phyloP scores from a whole-genome alignment of 2,888 invertebrate genomes.

The Aporophyla lueneburgensis region DNA sequence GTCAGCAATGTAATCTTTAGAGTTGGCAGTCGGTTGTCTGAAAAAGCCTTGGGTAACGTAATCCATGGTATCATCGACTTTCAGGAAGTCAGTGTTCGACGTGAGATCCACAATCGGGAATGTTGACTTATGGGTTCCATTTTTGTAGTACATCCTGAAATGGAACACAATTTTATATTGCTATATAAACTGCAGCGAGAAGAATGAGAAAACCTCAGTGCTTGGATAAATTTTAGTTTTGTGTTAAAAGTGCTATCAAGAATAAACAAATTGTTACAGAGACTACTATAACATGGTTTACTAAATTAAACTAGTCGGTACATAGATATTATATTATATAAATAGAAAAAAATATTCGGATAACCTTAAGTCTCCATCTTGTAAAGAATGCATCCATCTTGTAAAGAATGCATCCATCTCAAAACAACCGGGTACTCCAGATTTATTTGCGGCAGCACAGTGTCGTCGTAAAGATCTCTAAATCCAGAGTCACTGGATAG shows the following conservation, averaged over 20 bases:
- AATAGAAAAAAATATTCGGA: conserved; percentile 12
- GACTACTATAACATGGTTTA: background rate
- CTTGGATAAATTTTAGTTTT: background rate
- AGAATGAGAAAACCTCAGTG: background rate
- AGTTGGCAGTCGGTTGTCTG: conserved; percentile 70
- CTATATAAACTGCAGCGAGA: background rate
- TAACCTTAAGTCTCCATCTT: conserved; percentile 74
- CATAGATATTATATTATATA: too few species aligned
- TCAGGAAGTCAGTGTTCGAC: conserved; percentile 69
- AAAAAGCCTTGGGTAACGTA: conserved; percentile 71
- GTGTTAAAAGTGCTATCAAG: background rate
- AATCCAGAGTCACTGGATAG: conserved; percentile 64
- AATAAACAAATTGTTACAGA: background rate
- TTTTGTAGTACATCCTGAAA: conserved; percentile 37
- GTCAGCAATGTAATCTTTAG: conserved; percentile 68
- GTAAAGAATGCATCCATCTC: conserved; percentile 74
- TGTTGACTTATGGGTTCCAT: conserved; percentile 63
- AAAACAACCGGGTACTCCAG: conserved; percentile 71
- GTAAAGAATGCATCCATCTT: conserved; percentile 75
- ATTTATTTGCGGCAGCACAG: conserved; percentile 68
- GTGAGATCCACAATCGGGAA: conserved; percentile 71
- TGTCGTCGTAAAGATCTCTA: conserved; percentile 70
- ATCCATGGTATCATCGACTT: conserved; percentile 66
- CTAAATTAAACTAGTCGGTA: background rate
- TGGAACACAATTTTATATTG: background rate